Evolutionary conservation across 2,888 invertebrate species (phyloP).

Genomic region (Suillia variegata): DNA sequence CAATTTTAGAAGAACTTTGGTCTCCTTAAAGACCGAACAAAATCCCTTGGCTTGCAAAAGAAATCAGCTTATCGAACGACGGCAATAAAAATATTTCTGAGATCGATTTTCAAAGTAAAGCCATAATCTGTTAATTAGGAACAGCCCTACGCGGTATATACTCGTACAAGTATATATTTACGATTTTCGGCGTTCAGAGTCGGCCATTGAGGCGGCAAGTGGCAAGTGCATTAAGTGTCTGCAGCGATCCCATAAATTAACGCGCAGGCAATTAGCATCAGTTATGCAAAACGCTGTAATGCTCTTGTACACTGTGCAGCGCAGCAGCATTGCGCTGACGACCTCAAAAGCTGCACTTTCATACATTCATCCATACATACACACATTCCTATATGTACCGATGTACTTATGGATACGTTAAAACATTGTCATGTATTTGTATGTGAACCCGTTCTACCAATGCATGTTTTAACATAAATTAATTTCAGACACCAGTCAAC

Average conservation of each 20-base stretch:
- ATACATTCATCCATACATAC: not conserved
- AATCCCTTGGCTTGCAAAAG: too few relatives aligned
- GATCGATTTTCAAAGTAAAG: too few relatives aligned
- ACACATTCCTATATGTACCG: not conserved
- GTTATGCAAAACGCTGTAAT: conserved; percentile 46
- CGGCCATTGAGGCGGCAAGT: too few relatives aligned
- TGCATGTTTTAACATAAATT: conserved; percentile 43
- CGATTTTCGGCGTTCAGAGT: not conserved
- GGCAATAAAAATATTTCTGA: too few relatives aligned
- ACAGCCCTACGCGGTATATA: too few relatives aligned
- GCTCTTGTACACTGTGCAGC: conserved; percentile 8
- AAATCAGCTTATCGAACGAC: too few relatives aligned
- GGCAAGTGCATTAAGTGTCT: conserved; percentile 45
- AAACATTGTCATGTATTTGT: not conserved
- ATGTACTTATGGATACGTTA: conserved; percentile 28
- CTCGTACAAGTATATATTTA: too few relatives aligned
- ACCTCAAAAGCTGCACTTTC: conserved; percentile 34
- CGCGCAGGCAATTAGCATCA: conserved; percentile 50
- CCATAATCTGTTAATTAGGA: too few relatives aligned
- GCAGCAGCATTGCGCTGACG: conserved; percentile 15
- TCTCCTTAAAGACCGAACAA: too few relatives aligned
- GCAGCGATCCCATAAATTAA: conserved; percentile 44
- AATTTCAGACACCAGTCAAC: conserved; percentile 50
- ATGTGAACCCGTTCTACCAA: conserved; percentile 21
- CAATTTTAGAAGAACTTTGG: too few relatives aligned